Percentiles rank a stretch among this genome's conserved stretches.
phyloP scores from a whole-genome alignment of 1,140 invertebrate species.

The Scaptomyza graminum region DNA sequence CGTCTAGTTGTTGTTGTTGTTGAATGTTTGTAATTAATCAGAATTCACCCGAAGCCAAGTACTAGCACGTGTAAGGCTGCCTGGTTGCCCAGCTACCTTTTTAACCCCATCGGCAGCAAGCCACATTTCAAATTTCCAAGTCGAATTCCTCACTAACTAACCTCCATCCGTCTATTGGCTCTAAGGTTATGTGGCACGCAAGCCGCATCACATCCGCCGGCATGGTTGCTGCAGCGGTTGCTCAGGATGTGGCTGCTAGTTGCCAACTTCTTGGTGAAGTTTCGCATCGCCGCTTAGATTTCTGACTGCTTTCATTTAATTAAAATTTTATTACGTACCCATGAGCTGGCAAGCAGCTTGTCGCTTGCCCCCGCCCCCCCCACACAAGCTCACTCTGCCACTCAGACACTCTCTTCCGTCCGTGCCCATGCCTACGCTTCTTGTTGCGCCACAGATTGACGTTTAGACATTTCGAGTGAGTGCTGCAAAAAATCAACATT shows the following conservation, averaged over 20 bases:
- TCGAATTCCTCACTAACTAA: constrained; percentile 44
- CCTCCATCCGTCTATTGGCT: constrained; percentile 12
- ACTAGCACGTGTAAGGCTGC: neutral
- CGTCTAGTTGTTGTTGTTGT: constrained; percentile 11
- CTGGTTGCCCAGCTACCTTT: neutral
- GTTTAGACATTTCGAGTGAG: constrained; percentile 54
- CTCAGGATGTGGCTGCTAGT: constrained; percentile 30
- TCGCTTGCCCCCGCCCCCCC: neutral
- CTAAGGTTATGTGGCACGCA: neutral
- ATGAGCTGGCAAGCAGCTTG: constrained; percentile 31
- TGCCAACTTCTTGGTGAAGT: neutral
- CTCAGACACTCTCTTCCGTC: neutral
- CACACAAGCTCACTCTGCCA: too few relatives aligned
- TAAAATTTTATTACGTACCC: constrained; percentile 53
- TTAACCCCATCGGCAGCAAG: neutral
- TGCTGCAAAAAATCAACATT: constrained; percentile 54
- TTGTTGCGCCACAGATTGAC: constrained; percentile 38
- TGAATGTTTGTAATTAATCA: constrained; percentile 41
- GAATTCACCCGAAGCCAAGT: neutral
- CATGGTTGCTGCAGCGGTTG: constrained; percentile 19
- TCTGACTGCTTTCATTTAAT: constrained; percentile 57
- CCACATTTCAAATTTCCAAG: constrained; percentile 34
- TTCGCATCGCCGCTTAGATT: constrained; percentile 8
- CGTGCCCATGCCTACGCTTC: neutral
- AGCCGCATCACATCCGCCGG: constrained; percentile 43